These are phyloP conservation scores for Rhopalosiphum maidis DNA, from an alignment of 1,140 invertebrate species.

Conservation along the genomic window DNA sequence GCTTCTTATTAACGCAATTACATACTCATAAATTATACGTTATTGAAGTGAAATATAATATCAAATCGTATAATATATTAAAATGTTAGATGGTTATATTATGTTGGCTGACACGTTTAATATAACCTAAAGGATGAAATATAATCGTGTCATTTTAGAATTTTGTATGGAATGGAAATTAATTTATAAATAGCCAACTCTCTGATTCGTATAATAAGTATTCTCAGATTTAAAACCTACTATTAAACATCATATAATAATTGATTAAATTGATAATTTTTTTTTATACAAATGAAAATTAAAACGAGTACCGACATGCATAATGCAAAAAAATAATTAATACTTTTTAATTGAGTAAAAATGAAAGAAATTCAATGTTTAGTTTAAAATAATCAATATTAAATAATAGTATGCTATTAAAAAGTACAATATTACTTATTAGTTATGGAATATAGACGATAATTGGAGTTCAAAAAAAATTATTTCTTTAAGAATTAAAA, in stretches of 20 bases:
- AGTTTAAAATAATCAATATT: background rate
- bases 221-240: background rate
- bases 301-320: background rate
- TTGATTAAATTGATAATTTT: too few species aligned
- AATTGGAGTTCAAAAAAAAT: background rate
- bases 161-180: background rate
- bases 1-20: slow-evolving; percentile 31
- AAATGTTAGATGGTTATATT: background rate
- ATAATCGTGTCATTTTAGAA: background rate
- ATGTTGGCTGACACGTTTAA: too few species aligned
- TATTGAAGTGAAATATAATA: background rate
- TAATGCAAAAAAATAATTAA: background rate
- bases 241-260: background rate
- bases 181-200: background rate
- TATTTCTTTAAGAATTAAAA: background rate
- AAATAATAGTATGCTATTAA: background rate
- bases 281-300: background rate
- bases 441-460: background rate
- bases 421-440: background rate
- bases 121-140: background rate
- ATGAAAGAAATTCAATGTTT: background rate
- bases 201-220: background rate
- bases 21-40: background rate
- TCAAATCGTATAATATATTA: background rate
- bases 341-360: background rate